Evolutionary conservation across 2,113 vertebrate genomes (phyloP), one percentile per base, ranked within the genome.

Genomic region (Tangachromis dhanisi): DNA sequence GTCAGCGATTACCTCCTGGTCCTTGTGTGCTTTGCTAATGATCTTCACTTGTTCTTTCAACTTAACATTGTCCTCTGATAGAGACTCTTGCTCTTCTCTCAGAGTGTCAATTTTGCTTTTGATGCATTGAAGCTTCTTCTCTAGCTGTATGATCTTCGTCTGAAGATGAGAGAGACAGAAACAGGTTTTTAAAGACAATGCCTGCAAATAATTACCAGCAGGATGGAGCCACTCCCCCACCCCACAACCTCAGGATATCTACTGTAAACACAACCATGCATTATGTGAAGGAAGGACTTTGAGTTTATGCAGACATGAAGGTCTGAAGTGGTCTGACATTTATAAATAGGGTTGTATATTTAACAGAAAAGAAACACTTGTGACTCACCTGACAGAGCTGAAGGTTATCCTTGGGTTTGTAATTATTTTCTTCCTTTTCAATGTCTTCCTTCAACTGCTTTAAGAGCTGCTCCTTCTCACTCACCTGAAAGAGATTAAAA

Each of bases 301-400:
- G 2, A 5, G 47, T 81, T 68, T 59, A 66, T 45, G 29, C n/a
- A 45, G 26, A 9, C 2, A 29, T 17, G 31, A 83, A 35, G 4
- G 31, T 80, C 13, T 81, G 59, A 89, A 55, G 16, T 3, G 59
- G 29, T 21, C 38, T 42, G 31, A 73, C 49, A 26, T 42, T 66
- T 80, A 54, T 53, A 83, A 57, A 82, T 17, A 84, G 76, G 16
- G 13, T 17, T 81, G 5, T 38, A 82, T 35, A 19, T n/a, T 66
- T 11, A 84, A 83, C 14, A 81, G 49, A 84, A 45, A 11, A 71
- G 42, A 7, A 79, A 54, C 7, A 49, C 45, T 47, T 51, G 7
- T 53, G 51, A 81, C 55, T 83, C 63, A 92, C 93, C 90, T 94
- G 92, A 80, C 80, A 90, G 33, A 92, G 87, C 38, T 85, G 81